Percentiles rank a stretch among this genome's conserved stretches.
These are phyloP conservation scores for Drosophila leontia DNA, from an alignment of 1,140 invertebrate genomes.

Conservation along the genomic window DNA sequence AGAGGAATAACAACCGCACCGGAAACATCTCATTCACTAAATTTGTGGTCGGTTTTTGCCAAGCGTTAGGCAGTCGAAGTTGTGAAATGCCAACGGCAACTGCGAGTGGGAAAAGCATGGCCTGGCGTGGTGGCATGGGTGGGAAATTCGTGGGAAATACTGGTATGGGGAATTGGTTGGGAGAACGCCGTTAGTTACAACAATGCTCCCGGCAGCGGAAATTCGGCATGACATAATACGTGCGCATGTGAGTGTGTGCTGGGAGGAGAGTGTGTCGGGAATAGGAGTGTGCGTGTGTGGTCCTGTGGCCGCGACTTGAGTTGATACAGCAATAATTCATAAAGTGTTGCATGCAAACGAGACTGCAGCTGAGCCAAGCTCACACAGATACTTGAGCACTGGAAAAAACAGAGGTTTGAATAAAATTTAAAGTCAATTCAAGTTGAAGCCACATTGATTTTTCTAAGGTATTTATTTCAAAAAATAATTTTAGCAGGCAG, in stretches of 20 bases:
- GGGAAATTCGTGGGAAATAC: slow-evolving; percentile 15
- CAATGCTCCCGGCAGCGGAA: slow-evolving; percentile 80
- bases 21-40: slow-evolving; percentile 84
- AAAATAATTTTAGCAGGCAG: too few species aligned
- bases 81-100: slow-evolving; percentile 77
- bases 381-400: slow-evolving; percentile 33
- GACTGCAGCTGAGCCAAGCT: slow-evolving; percentile 73
- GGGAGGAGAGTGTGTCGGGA: slow-evolving; percentile 14
- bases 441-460: neutral
- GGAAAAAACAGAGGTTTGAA: neutral
- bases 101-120: slow-evolving; percentile 25
- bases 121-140: neutral
- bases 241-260: slow-evolving; percentile 63
- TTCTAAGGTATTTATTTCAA: too few species aligned
- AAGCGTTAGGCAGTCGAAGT: slow-evolving; percentile 79
- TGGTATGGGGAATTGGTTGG: slow-evolving; percentile 37
- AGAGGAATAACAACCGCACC: slow-evolving; percentile 76
- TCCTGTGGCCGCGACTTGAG: slow-evolving; percentile 74
- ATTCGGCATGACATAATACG: slow-evolving; percentile 82
- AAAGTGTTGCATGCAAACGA: slow-evolving; percentile 84
- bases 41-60: slow-evolving; percentile 82
- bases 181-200: slow-evolving; percentile 74
- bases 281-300: slow-evolving; percentile 39
- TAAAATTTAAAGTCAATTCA: neutral
- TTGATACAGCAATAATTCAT: slow-evolving; percentile 84